Evolutionary conservation across 35 echinoderm and acorn worm species (phyloP).

Genomic region (Eucidaris tribuloides): DNA sequence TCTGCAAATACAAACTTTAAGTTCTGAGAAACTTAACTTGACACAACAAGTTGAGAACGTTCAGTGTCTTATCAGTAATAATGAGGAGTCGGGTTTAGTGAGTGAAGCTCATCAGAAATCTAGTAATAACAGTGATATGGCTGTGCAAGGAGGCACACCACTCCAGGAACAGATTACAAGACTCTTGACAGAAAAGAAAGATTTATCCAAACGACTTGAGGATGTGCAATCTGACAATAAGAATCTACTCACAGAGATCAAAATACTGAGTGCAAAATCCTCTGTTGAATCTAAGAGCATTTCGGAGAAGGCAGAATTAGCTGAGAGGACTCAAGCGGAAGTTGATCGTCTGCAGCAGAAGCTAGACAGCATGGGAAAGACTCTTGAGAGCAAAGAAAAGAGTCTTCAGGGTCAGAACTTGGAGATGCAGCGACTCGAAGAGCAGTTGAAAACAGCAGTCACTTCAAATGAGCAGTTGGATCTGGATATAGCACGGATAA

Average conservation of each 20-base stretch:
- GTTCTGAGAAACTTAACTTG: background rate
- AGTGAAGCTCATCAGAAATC: background rate
- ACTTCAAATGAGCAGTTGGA: slow-evolving; percentile 21
- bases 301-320: background rate
- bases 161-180: background rate
- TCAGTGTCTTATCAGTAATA: background rate
- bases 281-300: background rate
- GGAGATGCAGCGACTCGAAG: background rate
- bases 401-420: background rate
- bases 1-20: background rate
- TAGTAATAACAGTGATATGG: background rate
- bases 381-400: slow-evolving; percentile 2
- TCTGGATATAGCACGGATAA: slow-evolving; percentile 21
- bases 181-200: background rate
- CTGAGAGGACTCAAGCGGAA: background rate
- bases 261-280: slow-evolving; percentile 13
- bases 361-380: slow-evolving; percentile 2
- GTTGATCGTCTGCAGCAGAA: slow-evolving; percentile 1
- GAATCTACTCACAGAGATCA: background rate
- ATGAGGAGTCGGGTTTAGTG: background rate
- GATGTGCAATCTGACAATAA: slow-evolving; percentile 20
- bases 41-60: background rate
- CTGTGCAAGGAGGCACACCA: background rate
- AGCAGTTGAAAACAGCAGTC: slow-evolving; percentile 1
- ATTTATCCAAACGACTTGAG: background rate